Evolutionary conservation across 2,888 invertebrate species (phyloP).

Genomic region (Epistrophe eligans): DNA sequence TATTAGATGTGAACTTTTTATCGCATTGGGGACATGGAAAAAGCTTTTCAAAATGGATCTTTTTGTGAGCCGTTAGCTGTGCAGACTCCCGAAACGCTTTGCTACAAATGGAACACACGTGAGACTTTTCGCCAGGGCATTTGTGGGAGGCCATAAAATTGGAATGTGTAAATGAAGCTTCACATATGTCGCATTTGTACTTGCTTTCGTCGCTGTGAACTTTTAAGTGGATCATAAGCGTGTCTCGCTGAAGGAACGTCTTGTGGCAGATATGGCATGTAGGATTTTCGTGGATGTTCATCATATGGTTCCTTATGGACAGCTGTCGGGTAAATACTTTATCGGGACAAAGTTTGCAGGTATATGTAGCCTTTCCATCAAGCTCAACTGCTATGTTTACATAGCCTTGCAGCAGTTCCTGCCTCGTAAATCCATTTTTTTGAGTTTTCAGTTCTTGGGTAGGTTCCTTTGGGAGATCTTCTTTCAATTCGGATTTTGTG

Average conservation of each 20-base stretch:
- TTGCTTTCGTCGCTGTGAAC: conserved; percentile 65
- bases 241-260: conserved; percentile 67
- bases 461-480: conserved; percentile 44
- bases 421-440: conserved; percentile 58
- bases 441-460: conserved; percentile 64
- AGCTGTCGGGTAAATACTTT: conserved; percentile 60
- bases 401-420: conserved; percentile 67
- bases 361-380: conserved; percentile 66
- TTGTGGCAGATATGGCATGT: conserved; percentile 65
- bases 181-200: conserved; percentile 63
- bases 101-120: conserved; percentile 45
- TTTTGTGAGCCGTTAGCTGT: conserved; percentile 63
- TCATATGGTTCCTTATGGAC: conserved; percentile 67
- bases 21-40: conserved; percentile 67
- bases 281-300: conserved; percentile 65
- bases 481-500: conserved; percentile 35
- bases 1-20: conserved; percentile 66
- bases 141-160: conserved; percentile 70
- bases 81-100: conserved; percentile 69
- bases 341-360: conserved; percentile 66
- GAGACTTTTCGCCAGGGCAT: conserved; percentile 66
- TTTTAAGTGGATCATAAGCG: conserved; percentile 59
- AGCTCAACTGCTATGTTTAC: conserved; percentile 65
- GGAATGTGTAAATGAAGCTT: conserved; percentile 67
- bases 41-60: conserved; percentile 62